A percentile compares a stretch with the other conserved stretches of the same genome.
phyloP scores from a whole-genome alignment of 2,888 invertebrate genomes.

The Eristalinus sepulchralis region DNA sequence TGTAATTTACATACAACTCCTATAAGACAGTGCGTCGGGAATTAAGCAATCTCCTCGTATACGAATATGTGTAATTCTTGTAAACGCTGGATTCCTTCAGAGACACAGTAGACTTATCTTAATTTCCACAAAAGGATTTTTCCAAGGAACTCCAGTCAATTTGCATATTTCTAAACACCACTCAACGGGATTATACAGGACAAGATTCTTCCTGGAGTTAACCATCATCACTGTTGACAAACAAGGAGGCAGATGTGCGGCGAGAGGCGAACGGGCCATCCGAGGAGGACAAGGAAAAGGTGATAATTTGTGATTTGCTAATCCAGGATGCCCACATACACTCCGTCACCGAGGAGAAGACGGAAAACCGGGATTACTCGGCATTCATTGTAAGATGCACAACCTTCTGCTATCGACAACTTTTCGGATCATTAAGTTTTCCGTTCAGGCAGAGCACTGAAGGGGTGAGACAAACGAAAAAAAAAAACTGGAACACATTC shows the following conservation, averaged over 20 bases:
- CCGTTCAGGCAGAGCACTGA: background rate
- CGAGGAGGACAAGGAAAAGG: conserved; percentile 39
- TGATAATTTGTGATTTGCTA: conserved; percentile 70
- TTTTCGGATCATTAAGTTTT: conserved; percentile 81
- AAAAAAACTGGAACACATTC: conserved; percentile 65
- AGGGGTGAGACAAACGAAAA: conserved; percentile 29
- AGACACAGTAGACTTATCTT: conserved; percentile 35
- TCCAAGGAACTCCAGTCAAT: conserved; percentile 22
- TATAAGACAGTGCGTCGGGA: conserved; percentile 45
- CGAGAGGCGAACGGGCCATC: background rate
- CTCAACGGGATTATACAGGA: conserved; percentile 47
- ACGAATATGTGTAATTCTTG: conserved; percentile 3
- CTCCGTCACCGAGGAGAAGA: conserved; percentile 4
- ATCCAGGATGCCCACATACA: conserved; percentile 60
- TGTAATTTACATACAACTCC: conserved; percentile 61
- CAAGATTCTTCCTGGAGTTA: conserved; percentile 39
- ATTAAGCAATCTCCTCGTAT: conserved; percentile 11
- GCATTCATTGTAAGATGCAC: conserved; percentile 47
- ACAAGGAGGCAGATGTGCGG: background rate
- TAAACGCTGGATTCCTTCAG: conserved; percentile 10
- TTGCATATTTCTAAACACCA: conserved; percentile 65
- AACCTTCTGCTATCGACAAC: conserved; percentile 78
- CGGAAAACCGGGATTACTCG: conserved; percentile 43
- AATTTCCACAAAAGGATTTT: conserved; percentile 50
- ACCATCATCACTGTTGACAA: conserved; percentile 26